Percentiles rank a stretch among this genome's conserved stretches.
These are phyloP conservation scores for Distichodus sexfasciatus DNA, from an alignment of 2,797 vertebrate genomes.

Conservation along the genomic window DNA sequence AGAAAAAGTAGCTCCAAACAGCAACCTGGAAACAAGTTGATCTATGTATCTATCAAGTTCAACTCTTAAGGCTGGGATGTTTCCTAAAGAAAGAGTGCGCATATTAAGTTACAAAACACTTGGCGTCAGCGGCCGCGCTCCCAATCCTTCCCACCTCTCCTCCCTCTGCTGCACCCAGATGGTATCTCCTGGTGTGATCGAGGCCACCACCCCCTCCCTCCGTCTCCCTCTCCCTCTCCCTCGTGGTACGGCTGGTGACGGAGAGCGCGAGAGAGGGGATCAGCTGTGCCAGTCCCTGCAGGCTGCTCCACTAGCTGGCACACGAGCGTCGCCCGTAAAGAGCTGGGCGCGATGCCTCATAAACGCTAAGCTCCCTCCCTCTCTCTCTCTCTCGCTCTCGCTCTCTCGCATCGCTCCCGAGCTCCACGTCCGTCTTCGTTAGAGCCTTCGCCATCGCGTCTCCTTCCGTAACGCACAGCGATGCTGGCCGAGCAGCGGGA, in stretches of 20 bases:
- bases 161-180: slow-evolving; percentile 49
- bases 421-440: too few species aligned
- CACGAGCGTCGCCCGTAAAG: slow-evolving; percentile 68
- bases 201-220: slow-evolving; percentile 54
- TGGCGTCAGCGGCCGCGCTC: background rate
- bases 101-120: too few species aligned
- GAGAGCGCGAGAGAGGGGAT: too few species aligned
- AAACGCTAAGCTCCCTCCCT: slow-evolving; percentile 21
- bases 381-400: background rate
- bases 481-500: slow-evolving; percentile 75
- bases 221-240: slow-evolving; percentile 56
- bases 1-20: too few species aligned
- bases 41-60: too few species aligned
- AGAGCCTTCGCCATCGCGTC: slow-evolving; percentile 15
- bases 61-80: too few species aligned
- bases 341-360: slow-evolving; percentile 43
- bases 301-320: slow-evolving; percentile 63
- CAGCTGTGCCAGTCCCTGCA: slow-evolving; percentile 77
- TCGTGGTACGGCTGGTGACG: slow-evolving; percentile 62
- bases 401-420: slow-evolving; percentile 12
- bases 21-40: too few species aligned
- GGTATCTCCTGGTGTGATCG: slow-evolving; percentile 61
- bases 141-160: slow-evolving; percentile 4
- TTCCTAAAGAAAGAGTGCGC: too few species aligned
- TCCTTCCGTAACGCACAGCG: slow-evolving; percentile 53